These are phyloP conservation scores for Heliconius melpomene DNA, from an alignment of 1,140 invertebrate genomes.

Conservation along the genomic window DNA sequence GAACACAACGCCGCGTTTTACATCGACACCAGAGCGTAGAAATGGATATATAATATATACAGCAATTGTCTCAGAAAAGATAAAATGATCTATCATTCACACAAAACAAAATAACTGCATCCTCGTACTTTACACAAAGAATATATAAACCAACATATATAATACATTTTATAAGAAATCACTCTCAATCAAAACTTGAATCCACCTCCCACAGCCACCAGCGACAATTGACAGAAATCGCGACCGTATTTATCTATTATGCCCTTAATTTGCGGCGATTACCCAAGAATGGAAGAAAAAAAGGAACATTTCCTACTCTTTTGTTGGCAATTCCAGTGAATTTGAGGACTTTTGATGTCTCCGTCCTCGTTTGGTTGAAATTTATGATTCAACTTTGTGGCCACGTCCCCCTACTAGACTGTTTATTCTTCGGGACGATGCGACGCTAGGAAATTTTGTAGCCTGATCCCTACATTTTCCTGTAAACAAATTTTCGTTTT, in stretches of 20 bases:
- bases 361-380: constrained; percentile 30
- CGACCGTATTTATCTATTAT: constrained; percentile 72
- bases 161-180: constrained; percentile 14
- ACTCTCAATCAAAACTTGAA: constrained; percentile 49
- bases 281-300: constrained; percentile 55
- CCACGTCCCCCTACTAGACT: constrained; percentile 28
- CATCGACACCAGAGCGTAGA: too few species aligned
- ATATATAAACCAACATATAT: background rate
- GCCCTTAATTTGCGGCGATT: constrained; percentile 72
- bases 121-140: background rate
- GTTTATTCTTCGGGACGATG: constrained; percentile 24
- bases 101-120: too few species aligned
- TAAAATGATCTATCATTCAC: too few species aligned
- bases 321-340: constrained; percentile 64
- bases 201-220: constrained; percentile 40
- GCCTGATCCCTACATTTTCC: constrained; percentile 20
- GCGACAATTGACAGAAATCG: constrained; percentile 68
- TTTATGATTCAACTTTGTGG: constrained; percentile 39
- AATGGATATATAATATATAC: too few species aligned
- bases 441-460: background rate
- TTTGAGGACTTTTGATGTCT: constrained; percentile 45
- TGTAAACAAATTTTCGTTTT: constrained; percentile 21
- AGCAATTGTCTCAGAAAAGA: too few species aligned
- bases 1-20: too few species aligned
- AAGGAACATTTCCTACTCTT: constrained; percentile 58